Percentiles rank a stretch among this genome's conserved stretches.
phyloP scores from a whole-genome alignment of 2,797 vertebrate genomes.

The Chelon labrosus region DNA sequence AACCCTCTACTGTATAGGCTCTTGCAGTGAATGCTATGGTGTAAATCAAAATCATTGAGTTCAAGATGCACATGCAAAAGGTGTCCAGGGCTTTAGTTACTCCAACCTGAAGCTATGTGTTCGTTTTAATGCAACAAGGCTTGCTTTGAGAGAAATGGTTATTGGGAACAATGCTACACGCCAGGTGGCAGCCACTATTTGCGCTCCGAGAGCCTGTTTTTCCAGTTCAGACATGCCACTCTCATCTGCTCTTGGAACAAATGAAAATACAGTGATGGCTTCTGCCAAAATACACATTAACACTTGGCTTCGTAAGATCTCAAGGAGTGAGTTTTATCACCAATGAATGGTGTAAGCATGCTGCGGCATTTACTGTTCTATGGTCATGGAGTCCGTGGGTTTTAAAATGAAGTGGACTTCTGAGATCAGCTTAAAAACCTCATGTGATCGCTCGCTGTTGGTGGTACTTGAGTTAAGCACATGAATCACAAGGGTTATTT shows the following conservation, averaged over 20 bases:
- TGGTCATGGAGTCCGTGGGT: neutral
- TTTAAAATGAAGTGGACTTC: neutral
- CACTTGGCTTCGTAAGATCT: constrained; percentile 15
- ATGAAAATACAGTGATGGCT: constrained; percentile 5
- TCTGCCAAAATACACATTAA: constrained; percentile 17
- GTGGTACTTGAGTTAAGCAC: neutral
- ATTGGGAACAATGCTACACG: constrained; percentile 4
- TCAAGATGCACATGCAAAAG: constrained; percentile 25
- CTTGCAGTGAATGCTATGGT: constrained; percentile 10
- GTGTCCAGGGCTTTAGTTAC: constrained; percentile 8
- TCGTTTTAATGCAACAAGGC: constrained; percentile 18
- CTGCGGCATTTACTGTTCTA: neutral
- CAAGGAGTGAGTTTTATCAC: constrained; percentile 1
- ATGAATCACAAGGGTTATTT: constrained; percentile 1
- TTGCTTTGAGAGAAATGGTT: constrained; percentile 11
- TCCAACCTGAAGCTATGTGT: constrained; percentile 17
- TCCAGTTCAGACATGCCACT: constrained; percentile 7
- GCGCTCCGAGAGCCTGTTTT: neutral
- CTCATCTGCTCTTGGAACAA: constrained; percentile 18
- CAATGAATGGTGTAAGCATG: neutral
- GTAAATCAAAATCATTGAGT: constrained; percentile 44
- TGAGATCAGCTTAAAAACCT: constrained; percentile 8
- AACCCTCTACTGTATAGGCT: constrained; percentile 26
- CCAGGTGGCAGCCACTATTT: constrained; percentile 7
- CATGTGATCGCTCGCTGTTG: constrained; percentile 1